Evolutionary conservation across 2,113 vertebrate genomes (phyloP).

Genomic region (Cygnus buccinator): DNA sequence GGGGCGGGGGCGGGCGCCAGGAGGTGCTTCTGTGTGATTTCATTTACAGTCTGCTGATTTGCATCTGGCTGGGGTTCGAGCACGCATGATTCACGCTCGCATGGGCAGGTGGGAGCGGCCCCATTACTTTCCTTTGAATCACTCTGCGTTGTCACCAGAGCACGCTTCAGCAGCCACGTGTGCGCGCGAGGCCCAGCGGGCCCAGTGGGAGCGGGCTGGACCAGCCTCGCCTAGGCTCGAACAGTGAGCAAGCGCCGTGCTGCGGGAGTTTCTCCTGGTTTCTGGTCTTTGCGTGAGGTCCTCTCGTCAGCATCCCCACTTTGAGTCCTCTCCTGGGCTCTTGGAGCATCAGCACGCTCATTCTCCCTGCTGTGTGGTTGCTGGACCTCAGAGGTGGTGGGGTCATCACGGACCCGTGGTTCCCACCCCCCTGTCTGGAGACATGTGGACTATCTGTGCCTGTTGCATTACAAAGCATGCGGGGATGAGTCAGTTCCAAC

Average conservation of each 20-base stretch:
- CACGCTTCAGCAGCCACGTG: not conserved
- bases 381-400: not conserved
- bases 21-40: not conserved
- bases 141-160: constrained; percentile 9
- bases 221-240: constrained; percentile 28
- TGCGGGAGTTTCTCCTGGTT: not conserved
- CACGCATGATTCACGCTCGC: constrained; percentile 2
- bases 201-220: not conserved
- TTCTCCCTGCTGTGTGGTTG: not conserved
- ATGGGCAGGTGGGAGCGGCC: not conserved
- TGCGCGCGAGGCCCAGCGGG: not conserved
- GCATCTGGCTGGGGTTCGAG: constrained; percentile 14
- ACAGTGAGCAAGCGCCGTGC: not conserved
- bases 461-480: not conserved
- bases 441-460: fast-evolving
- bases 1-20: not conserved
- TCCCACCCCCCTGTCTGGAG: not conserved
- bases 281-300: not conserved
- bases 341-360: fast-evolving
- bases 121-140: constrained; percentile 53
- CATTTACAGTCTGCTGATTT: constrained; percentile 26
- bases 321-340: not conserved
- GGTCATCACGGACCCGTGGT: not conserved
- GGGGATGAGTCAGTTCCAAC: not conserved
- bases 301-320: not conserved